Base-by-base conservation (phyloP, 2,113 vertebrate genomes). In the Nibea albiflora region DNA sequence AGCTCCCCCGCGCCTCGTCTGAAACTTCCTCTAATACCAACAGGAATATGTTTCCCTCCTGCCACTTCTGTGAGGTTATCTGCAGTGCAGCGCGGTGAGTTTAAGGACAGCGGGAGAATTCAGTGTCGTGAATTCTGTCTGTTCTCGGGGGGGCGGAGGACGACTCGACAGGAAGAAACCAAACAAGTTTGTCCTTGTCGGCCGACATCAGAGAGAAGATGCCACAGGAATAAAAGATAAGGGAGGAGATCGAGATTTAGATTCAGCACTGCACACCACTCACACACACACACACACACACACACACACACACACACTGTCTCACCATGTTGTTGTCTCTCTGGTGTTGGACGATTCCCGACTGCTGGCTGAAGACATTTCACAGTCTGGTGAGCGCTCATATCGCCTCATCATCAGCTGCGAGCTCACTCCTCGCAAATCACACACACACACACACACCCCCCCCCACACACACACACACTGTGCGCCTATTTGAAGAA, bases 361-460 rank as follows among this genome's bases (percentile, higher is more conserved):
- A 87, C 63, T 16, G 81, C 80, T 63, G 76, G 66, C 83, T 92
- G 90, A 60, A 86, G 89, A 93, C 78, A 89, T 90, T 92, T 93
- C 90, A 92, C 78, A 92, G 84, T 82, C 91, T 78, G 80, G 70
- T 92, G 85, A 93, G 75, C 70, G 11, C 56, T 77, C 73, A 61
- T 60, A 88, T 87, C 71, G 49, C 65, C 78, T 86, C 76, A 83
- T 89, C 83, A 87, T 67, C 54, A 12, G 24, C 64, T n/a, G 58
- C 39, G 5, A 63, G 22, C 66, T 60, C 56, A 4, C 72, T 67
- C 44, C 66, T 26, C 69, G 49, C 73, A 19, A 69, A 73, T 76
- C 67, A 74, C 63, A 78, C 68, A 31, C 65, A 52, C 47, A 26
- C 58, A 65, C 60, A 52, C 58, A 53, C 26, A 24, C 73, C 53